Percentiles rank a stretch among this genome's conserved stretches.
These are phyloP conservation scores for Magallana angulata DNA, from an alignment of 1,140 invertebrate species.

Conservation along the genomic window DNA sequence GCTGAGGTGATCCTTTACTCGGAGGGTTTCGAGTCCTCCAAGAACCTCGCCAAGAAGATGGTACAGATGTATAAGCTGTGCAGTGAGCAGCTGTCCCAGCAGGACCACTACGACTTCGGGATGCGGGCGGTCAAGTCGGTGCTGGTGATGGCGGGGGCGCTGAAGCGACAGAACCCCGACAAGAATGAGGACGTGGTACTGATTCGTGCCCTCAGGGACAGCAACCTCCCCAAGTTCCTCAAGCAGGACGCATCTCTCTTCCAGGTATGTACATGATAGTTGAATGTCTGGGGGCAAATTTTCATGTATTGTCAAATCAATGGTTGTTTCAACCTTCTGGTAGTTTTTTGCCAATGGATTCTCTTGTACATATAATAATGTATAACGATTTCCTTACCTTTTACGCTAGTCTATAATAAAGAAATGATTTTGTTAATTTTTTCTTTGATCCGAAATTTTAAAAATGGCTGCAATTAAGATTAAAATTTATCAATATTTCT, in stretches of 20 bases:
- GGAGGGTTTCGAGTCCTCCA: slow-evolving; percentile 93
- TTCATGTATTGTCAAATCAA: too few species aligned
- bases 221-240: slow-evolving; percentile 80
- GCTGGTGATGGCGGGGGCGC: slow-evolving; percentile 80
- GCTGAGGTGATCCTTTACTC: slow-evolving; percentile 95
- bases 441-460: too few species aligned
- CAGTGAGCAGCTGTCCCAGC: slow-evolving; percentile 94
- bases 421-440: too few species aligned
- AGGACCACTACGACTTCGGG: slow-evolving; percentile 95
- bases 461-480: too few species aligned
- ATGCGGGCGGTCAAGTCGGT: slow-evolving; percentile 87
- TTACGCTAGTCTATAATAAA: too few species aligned
- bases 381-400: too few species aligned
- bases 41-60: slow-evolving; percentile 92
- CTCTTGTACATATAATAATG: too few species aligned
- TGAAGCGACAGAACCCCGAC: slow-evolving; percentile 80
- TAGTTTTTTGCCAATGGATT: too few species aligned
- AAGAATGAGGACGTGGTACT: slow-evolving; percentile 80
- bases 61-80: slow-evolving; percentile 95
- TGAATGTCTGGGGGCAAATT: too few species aligned
- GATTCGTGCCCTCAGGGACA: slow-evolving; percentile 79
- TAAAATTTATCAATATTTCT: too few species aligned
- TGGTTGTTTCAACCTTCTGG: too few species aligned
- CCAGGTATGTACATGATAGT: slow-evolving; percentile 66
- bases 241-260: slow-evolving; percentile 79